Evolutionary conservation across 2,888 invertebrate species (phyloP).

Genomic region (Spicauda simplicius): DNA sequence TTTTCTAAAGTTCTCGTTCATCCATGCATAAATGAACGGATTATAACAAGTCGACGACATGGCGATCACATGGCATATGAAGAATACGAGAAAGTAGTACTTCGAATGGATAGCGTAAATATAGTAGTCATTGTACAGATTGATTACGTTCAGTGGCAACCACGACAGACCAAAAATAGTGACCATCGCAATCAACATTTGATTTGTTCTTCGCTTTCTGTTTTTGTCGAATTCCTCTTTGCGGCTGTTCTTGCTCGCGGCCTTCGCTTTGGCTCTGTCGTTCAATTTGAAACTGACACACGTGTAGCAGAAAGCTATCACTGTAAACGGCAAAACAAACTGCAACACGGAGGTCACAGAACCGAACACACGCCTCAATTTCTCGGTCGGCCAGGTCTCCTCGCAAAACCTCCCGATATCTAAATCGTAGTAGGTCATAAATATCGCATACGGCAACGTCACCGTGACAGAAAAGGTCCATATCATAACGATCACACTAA

Average conservation of each 20-base stretch:
- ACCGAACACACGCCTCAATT: constrained; percentile 92
- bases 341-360: constrained; percentile 95
- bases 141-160: constrained; percentile 95
- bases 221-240: constrained; percentile 96
- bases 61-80: constrained; percentile 95
- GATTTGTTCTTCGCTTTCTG: constrained; percentile 95
- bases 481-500: constrained; percentile 93
- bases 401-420: constrained; percentile 88
- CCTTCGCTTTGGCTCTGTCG: constrained; percentile 92
- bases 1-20: constrained; percentile 97
- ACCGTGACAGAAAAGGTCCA: constrained; percentile 95
- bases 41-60: constrained; percentile 99
- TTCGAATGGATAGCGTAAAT: constrained; percentile 89
- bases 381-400: constrained; percentile 95
- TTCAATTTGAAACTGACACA: constrained; percentile 95
- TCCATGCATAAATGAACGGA: constrained; percentile 98
- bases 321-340: constrained; percentile 96
- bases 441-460: constrained; percentile 96
- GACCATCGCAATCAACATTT: constrained; percentile 99
- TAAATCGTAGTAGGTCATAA: constrained; percentile 87
- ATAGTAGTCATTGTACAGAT: constrained; percentile 93
- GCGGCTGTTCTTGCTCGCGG: constrained; percentile 92
- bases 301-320: constrained; percentile 97
- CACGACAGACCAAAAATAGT: constrained; percentile 98
- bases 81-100: constrained; percentile 95